Evolutionary conservation across 2,888 invertebrate genomes (phyloP), one percentile per base, ranked within the genome.

Genomic region (Elmis aenea): DNA sequence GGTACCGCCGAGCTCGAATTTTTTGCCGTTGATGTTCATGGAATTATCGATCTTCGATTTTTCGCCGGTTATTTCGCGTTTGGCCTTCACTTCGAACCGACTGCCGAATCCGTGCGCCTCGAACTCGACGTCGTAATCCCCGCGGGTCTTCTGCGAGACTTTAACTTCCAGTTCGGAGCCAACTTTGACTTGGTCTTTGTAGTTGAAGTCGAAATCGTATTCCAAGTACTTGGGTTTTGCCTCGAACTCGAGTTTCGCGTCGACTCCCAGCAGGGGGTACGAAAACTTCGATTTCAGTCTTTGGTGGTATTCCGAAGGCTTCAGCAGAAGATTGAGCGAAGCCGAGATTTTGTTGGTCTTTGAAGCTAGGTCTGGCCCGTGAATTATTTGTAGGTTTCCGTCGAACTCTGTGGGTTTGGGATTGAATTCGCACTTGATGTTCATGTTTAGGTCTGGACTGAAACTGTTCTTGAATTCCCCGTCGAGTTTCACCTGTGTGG

Each of bases 1-100:
- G 0, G 73, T 71, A 27, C 80, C 78, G 14, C 75, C 75, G 0
- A 80, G 62, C 51, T 79, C 76, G 52, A 81, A 75, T 55, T 75
- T 81, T 30, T 77, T 77, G 6, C 78, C 72, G 26, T 76, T 76
- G 9, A 83, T 49, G 3, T 72, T 70, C 5, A 85, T 40, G 20
- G 71, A 72, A 51, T 81, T 77, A 23, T 73, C 71, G 23, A 79
- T 71, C 55, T 81, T 81, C 1, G 77, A 79, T 55, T 79, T 79
- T 15, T 73, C 62, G 0, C 72, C 74, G 0, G 73, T 57, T 2
- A 79, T 68, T 23, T 76, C 73, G 10, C 81, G 71, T 48, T 76
- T 76, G 0, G 75, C 66, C 45, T 77, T 70, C 0, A 77, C 38
- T 46, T 77, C 73, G 0, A 76, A 18, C 34, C 69, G 69, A 48